These are phyloP conservation scores for Drosophila acutilabella DNA, from an alignment of 2,888 invertebrate genomes.

Conservation along the genomic window DNA sequence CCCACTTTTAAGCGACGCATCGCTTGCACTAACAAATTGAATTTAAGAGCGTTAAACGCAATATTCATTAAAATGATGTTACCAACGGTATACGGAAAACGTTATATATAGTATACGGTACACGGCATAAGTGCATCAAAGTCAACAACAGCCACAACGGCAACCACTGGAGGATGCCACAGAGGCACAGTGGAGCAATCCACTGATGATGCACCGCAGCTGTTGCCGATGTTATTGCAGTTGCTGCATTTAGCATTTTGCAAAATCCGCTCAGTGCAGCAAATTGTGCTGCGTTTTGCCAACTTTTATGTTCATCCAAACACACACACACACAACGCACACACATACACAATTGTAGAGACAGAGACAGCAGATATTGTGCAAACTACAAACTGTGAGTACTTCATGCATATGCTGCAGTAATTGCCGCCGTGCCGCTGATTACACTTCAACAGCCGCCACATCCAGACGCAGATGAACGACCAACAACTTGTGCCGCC, in stretches of 20 bases:
- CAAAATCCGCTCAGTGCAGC: constrained; percentile 75
- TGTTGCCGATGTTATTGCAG: constrained; percentile 26
- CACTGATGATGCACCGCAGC: constrained; percentile 63
- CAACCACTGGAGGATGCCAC: constrained; percentile 40
- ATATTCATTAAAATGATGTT: constrained; percentile 73
- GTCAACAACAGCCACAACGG: constrained; percentile 44
- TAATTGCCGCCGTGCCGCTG: constrained; percentile 81
- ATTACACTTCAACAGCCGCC: constrained; percentile 76
- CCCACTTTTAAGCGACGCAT: constrained; percentile 23
- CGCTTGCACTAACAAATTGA: constrained; percentile 43
- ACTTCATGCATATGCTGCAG: constrained; percentile 69
- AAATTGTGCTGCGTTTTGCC: constrained; percentile 68
- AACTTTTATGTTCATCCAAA: constrained; percentile 47
- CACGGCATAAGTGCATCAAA: constrained; percentile 48
- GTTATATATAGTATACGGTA: not conserved
- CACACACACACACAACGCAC: not conserved
- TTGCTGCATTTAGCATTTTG: constrained; percentile 53
- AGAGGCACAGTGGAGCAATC: constrained; percentile 49
- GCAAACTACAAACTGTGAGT: constrained; percentile 55
- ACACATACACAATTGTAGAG: not conserved
- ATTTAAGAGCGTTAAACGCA: constrained; percentile 55
- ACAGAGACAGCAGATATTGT: constrained; percentile 9
- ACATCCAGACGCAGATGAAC: constrained; percentile 60
- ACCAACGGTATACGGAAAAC: constrained; percentile 14
- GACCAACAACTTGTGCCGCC: constrained; percentile 60